Percentiles rank a stretch among this genome's conserved stretches.
These are phyloP conservation scores for Porites cylindrica DNA, from an alignment of 92 coral and sea anemone genomes.

Conservation along the genomic window DNA sequence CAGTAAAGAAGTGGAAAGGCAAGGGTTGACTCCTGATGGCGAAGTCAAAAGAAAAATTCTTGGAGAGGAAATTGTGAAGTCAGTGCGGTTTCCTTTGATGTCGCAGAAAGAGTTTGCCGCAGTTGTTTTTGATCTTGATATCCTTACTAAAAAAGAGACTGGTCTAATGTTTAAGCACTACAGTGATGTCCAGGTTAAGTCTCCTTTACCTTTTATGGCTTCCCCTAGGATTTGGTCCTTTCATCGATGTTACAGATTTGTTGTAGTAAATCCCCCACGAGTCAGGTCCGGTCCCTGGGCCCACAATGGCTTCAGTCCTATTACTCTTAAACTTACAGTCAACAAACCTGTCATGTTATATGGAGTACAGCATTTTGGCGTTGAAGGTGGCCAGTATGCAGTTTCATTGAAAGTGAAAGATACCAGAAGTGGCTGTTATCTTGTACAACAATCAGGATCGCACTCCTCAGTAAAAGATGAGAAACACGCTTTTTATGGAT, in stretches of 20 bases:
- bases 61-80: slow-evolving; percentile 52
- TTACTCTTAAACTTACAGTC: slow-evolving; percentile 65
- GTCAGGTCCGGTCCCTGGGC: slow-evolving; percentile 15
- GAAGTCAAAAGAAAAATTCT: slow-evolving; percentile 66
- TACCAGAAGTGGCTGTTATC: neutral
- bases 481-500: neutral
- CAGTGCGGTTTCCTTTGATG: slow-evolving; percentile 75
- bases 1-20: neutral
- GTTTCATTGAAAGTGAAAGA: neutral
- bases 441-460: neutral
- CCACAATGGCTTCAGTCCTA: slow-evolving; percentile 52
- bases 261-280: neutral
- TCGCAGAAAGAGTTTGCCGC: slow-evolving; percentile 67
- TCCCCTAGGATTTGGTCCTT: neutral
- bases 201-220: neutral
- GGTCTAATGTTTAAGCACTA: neutral
- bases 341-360: slow-evolving; percentile 49
- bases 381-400: neutral
- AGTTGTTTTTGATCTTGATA: slow-evolving; percentile 68
- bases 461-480: neutral
- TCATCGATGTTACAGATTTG: neutral
- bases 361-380: neutral
- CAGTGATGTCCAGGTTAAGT: neutral
- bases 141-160: slow-evolving; percentile 61
- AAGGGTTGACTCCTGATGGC: slow-evolving; percentile 43